phyloP scores from a whole-genome alignment of 2,888 invertebrate genomes.

The Xestia ashworthii region DNA sequence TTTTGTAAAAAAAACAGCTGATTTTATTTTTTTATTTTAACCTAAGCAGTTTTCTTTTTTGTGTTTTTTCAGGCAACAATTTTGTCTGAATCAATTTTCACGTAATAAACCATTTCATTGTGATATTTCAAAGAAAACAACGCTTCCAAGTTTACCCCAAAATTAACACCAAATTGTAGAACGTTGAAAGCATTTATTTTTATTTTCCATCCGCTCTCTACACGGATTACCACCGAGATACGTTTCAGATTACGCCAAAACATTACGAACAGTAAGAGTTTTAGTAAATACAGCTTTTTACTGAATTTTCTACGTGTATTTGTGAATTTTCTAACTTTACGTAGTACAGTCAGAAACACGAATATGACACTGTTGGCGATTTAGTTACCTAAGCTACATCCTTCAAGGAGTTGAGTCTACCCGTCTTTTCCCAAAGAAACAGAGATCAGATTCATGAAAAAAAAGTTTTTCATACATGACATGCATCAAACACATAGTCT shows the following conservation, averaged over 20 bases:
- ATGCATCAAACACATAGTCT: too few relatives aligned
- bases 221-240: constrained; percentile 28
- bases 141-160: background rate
- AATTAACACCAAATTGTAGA: constrained; percentile 11
- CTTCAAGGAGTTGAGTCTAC: background rate
- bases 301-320: constrained; percentile 21
- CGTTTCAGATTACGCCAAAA: constrained; percentile 32
- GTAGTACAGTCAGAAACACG: background rate
- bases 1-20: too few relatives aligned
- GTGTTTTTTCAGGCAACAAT: too few relatives aligned
- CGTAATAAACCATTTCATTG: background rate
- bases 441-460: background rate
- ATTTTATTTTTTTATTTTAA: too few relatives aligned
- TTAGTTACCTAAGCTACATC: background rate
- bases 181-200: constrained; percentile 18
- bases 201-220: constrained; percentile 19
- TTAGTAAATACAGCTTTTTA: constrained; percentile 37
- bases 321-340: background rate
- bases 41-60: too few relatives aligned
- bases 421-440: background rate
- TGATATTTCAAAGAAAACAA: background rate
- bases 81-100: too few relatives aligned
- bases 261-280: constrained; percentile 27
- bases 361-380: background rate
- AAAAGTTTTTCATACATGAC: too few relatives aligned